Conservation (phyloP, 2,888 invertebrate species). For the Nineta flava region DNA sequence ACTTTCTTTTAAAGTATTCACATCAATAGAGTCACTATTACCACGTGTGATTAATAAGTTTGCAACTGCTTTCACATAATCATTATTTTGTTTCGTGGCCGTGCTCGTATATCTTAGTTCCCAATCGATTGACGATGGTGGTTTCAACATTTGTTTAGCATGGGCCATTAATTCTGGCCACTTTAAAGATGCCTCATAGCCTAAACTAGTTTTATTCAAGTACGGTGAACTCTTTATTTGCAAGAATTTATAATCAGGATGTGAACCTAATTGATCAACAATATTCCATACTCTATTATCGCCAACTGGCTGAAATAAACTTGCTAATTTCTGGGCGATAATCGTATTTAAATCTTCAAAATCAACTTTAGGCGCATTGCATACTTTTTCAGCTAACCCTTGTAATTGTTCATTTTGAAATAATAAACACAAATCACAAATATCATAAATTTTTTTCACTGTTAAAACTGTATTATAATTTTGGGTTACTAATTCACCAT, state of each 20-base stretch:
- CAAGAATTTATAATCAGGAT: conserved; percentile 31
- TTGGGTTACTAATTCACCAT: conserved; percentile 34
- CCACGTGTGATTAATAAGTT: conserved; percentile 30
- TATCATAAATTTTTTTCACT: conserved; percentile 27
- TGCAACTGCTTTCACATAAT: conserved; percentile 18
- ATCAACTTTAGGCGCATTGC: conserved; percentile 20
- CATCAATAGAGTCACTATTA: conserved; percentile 12
- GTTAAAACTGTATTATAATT: conserved; percentile 34
- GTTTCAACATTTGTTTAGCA: conserved; percentile 20
- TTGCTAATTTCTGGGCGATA: conserved; percentile 29
- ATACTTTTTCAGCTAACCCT: conserved; percentile 23
- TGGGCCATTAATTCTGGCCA: conserved; percentile 25
- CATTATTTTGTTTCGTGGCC: conserved; percentile 5
- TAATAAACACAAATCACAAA: conserved; percentile 26
- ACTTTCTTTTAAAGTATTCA: conserved; percentile 21
- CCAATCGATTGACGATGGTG: conserved; percentile 12
- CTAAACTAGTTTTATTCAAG: conserved; percentile 17
- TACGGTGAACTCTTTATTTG: conserved; percentile 28
- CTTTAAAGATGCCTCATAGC: conserved; percentile 23
- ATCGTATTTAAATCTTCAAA: conserved; percentile 30
- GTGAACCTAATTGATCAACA: conserved; percentile 25
- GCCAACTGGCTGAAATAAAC: conserved; percentile 28
- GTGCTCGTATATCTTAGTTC: conserved; percentile 16
- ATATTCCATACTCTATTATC: conserved; percentile 19
- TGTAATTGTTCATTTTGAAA: conserved; percentile 33